Evolutionary conservation across 1,140 invertebrate genomes (phyloP).

Genomic region (Andricus grossulariae): DNA sequence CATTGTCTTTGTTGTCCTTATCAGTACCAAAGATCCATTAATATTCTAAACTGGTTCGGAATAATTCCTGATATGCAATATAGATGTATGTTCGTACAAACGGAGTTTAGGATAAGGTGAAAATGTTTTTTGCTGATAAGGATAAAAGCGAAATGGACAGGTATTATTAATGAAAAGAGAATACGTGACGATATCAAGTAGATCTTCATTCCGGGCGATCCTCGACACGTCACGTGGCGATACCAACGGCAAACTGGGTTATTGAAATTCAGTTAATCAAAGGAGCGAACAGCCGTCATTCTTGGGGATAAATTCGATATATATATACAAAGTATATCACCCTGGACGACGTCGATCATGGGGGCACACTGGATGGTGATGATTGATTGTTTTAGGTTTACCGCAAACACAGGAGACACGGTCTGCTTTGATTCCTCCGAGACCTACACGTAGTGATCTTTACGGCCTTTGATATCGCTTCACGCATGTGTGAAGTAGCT

Average conservation of each 20-base stretch:
- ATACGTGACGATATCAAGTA: slow-evolving; percentile 53
- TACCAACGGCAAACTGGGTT: slow-evolving; percentile 59
- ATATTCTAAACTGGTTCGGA: too few relatives aligned
- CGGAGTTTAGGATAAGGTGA: too few relatives aligned
- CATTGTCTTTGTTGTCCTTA: too few relatives aligned
- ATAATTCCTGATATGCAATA: too few relatives aligned
- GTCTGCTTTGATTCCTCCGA: slow-evolving; percentile 60
- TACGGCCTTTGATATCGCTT: slow-evolving; percentile 69
- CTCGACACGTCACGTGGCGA: slow-evolving; percentile 50
- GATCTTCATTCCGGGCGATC: slow-evolving; percentile 52
- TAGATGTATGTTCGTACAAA: too few relatives aligned
- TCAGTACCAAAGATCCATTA: too few relatives aligned
- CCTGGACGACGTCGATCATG: slow-evolving; percentile 60
- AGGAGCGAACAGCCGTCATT: slow-evolving; percentile 54
- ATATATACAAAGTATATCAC: slow-evolving; percentile 50
- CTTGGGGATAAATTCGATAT: slow-evolving; percentile 50
- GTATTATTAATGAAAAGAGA: slow-evolving; percentile 5
- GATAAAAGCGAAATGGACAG: neutral
- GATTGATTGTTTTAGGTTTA: slow-evolving; percentile 73
- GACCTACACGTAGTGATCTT: slow-evolving; percentile 59
- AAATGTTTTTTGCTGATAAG: too few relatives aligned
- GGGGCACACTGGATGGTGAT: slow-evolving; percentile 56
- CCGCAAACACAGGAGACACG: slow-evolving; percentile 71
- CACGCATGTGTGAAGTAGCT: slow-evolving; percentile 72
- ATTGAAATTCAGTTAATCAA: slow-evolving; percentile 69